Conservation (phyloP, 2,113 vertebrate genomes). For the Speoplatyrhinus poulsoni region DNA sequence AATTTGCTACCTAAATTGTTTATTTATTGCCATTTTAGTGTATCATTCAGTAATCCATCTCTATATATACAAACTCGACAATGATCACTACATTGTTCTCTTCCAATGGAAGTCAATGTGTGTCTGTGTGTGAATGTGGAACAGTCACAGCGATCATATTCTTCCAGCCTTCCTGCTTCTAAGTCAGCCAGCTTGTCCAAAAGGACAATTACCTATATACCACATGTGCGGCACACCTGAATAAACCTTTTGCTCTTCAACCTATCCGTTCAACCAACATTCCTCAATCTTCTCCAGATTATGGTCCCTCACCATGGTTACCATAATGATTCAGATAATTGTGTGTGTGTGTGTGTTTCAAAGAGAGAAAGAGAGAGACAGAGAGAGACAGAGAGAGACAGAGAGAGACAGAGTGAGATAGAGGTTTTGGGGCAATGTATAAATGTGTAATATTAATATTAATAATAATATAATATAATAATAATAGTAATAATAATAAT, state of each 20-base stretch:
- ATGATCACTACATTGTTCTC: too few relatives aligned
- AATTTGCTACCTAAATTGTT: too few relatives aligned
- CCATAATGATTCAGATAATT: slow-evolving; percentile 27
- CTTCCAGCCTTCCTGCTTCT: not conserved
- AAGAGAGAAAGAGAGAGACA: not conserved
- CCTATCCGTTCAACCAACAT: slow-evolving; percentile 8
- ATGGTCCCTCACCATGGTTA: slow-evolving; percentile 41
- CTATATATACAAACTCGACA: too few relatives aligned
- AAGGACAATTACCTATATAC: not conserved
- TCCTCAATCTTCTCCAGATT: slow-evolving; percentile 29
- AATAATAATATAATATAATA: too few relatives aligned
- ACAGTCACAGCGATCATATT: not conserved
- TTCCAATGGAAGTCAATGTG: too few relatives aligned
- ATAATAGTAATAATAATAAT: too few relatives aligned
- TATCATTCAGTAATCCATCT: too few relatives aligned
- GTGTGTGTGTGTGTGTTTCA: slow-evolving; percentile 6
- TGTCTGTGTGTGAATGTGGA: too few relatives aligned
- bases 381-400: not conserved
- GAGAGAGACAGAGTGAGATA: not conserved
- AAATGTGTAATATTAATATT: too few relatives aligned
- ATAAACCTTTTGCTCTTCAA: slow-evolving; percentile 25
- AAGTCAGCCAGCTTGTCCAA: not conserved
- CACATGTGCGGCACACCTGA: slow-evolving; percentile 41
- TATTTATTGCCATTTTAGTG: too few relatives aligned
- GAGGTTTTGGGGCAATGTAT: too few relatives aligned